phyloP scores from a whole-genome alignment of 2,888 invertebrate species.

The Acanthacorydalis orientalis region DNA sequence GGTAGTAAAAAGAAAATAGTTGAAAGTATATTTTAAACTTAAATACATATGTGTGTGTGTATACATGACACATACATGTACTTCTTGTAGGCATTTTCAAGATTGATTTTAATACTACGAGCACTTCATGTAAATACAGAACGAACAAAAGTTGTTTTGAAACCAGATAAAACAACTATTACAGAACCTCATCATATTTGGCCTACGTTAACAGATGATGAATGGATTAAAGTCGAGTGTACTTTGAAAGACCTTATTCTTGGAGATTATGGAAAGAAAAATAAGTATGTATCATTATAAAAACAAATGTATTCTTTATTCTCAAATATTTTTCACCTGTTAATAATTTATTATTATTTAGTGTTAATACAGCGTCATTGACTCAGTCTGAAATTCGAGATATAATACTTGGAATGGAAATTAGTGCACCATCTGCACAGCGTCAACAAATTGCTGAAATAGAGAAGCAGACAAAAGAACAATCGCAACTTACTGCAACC shows the following conservation, averaged over 20 bases:
- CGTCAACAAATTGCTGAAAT: slow-evolving; percentile 99
- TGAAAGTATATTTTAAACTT: too few relatives aligned
- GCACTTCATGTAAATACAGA: slow-evolving; percentile 99
- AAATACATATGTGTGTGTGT: slow-evolving; percentile 2
- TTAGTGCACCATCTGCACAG: slow-evolving; percentile 96
- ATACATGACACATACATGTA: not conserved
- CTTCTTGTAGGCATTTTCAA: slow-evolving; percentile 59
- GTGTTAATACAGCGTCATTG: slow-evolving; percentile 94
- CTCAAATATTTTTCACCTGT: not conserved
- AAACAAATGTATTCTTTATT: slow-evolving; percentile 1
- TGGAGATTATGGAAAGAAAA: slow-evolving; percentile 99
- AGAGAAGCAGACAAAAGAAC: slow-evolving; percentile 99
- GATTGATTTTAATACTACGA: slow-evolving; percentile 87
- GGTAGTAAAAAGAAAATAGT: too few relatives aligned
- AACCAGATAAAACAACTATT: slow-evolving; percentile 97
- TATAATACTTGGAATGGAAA: slow-evolving; percentile 99
- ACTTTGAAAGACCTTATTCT: slow-evolving; percentile 88
- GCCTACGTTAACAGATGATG: slow-evolving; percentile 94
- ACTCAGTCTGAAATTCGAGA: slow-evolving; percentile 99
- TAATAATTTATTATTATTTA: slow-evolving; percentile 18
- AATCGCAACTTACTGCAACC: slow-evolving; percentile 94
- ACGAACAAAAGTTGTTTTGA: slow-evolving; percentile 92
- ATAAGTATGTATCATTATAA: slow-evolving; percentile 50
- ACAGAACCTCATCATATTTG: slow-evolving; percentile 99
- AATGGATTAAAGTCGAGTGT: slow-evolving; percentile 96